Evolutionary conservation across 2,113 vertebrate species (phyloP).

Genomic region (Spea bombifrons): DNA sequence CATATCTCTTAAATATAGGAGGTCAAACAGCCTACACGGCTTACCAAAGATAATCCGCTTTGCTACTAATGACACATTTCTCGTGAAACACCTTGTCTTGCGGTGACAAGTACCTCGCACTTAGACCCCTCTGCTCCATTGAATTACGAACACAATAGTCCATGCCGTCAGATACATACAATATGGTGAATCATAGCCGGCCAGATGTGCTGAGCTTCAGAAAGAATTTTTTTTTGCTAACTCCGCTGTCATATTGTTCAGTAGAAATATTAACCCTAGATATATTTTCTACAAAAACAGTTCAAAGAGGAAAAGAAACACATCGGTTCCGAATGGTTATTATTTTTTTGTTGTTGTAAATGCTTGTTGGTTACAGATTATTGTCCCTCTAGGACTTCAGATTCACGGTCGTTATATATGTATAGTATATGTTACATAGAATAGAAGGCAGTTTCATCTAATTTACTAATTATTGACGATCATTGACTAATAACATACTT

Average conservation of each 20-base stretch:
- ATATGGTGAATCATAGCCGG: too few species aligned
- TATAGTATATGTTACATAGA: too few species aligned
- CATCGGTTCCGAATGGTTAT: too few species aligned
- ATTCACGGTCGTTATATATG: too few species aligned
- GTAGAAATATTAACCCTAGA: not conserved
- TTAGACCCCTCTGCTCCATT: not conserved
- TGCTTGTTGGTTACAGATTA: too few species aligned
- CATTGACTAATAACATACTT: not conserved
- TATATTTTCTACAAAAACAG: not conserved
- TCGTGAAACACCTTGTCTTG: conserved; percentile 2
- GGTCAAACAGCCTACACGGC: not conserved
- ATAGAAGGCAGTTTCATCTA: too few species aligned
- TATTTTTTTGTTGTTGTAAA: too few species aligned
- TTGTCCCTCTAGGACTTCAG: too few species aligned
- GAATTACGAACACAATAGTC: not conserved
- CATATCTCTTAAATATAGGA: not conserved
- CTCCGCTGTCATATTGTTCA: not conserved
- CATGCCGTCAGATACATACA: not conserved
- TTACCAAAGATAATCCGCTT: conserved; percentile 5
- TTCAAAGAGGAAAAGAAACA: not conserved
- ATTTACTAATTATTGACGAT: too few species aligned
- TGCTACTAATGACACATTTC: conserved; percentile 2
- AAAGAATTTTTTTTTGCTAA: not conserved
- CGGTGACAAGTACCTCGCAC: not conserved
- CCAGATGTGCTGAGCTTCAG: too few species aligned